phyloP scores from a whole-genome alignment of 2,113 vertebrate species.

The Sander lucioperca region DNA sequence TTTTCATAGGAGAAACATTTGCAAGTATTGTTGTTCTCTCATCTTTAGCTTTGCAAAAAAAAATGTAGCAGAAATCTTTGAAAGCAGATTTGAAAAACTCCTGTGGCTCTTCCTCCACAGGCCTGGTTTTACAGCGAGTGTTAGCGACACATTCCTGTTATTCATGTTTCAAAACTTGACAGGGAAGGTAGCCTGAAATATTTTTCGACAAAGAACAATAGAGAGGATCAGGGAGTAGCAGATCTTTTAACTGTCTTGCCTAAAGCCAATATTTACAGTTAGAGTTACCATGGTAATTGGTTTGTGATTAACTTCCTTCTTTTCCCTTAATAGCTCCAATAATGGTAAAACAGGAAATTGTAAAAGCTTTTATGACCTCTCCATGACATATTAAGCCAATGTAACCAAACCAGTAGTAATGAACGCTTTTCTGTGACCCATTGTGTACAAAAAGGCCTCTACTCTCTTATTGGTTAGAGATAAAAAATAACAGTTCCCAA shows the following conservation, averaged over 20 bases:
- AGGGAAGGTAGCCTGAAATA: neutral
- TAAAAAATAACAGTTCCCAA: neutral
- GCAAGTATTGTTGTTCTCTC: neutral
- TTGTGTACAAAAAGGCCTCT: neutral
- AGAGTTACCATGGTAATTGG: slow-evolving; percentile 23
- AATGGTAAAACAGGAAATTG: slow-evolving; percentile 55
- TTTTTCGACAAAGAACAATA: slow-evolving; percentile 35
- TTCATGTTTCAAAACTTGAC: slow-evolving; percentile 32
- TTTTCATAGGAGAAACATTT: neutral
- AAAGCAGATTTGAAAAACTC: neutral
- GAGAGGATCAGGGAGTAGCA: neutral
- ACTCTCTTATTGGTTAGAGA: neutral
- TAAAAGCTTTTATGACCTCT: slow-evolving; percentile 17
- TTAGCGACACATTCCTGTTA: slow-evolving; percentile 37
- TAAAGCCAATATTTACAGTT: slow-evolving; percentile 42
- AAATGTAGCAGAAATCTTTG: neutral
- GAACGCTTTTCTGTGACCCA: neutral
- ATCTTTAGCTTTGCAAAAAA: neutral
- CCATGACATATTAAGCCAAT: neutral
- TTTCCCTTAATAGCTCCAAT: too few species aligned
- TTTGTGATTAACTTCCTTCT: slow-evolving; percentile 42
- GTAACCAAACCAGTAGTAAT: slow-evolving; percentile 11
- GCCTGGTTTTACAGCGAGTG: neutral
- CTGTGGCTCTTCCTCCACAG: neutral
- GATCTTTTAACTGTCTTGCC: slow-evolving; percentile 19